Evolutionary conservation across 2,888 invertebrate species (phyloP).

Genomic region (Metalampra italica): DNA sequence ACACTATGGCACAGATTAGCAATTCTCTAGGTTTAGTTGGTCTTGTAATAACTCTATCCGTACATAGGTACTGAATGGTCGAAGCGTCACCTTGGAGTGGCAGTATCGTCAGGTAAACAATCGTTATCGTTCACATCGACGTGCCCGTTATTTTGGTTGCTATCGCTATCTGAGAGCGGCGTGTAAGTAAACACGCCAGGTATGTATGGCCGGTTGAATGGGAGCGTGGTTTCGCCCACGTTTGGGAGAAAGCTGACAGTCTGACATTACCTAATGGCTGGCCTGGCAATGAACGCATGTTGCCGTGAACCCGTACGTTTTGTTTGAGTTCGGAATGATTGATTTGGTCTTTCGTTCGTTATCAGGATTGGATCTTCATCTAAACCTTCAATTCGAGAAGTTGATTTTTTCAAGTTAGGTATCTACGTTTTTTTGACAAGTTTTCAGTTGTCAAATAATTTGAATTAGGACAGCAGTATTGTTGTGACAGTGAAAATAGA

Average conservation of each 20-base stretch:
- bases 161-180: conserved; percentile 13
- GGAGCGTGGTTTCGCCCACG: conserved; percentile 59
- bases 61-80: conserved; percentile 6
- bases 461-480: no score
- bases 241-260: conserved; percentile 53
- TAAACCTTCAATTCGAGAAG: no score
- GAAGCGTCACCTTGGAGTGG: conserved; percentile 57
- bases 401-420: no score
- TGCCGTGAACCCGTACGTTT: conserved; percentile 6
- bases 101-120: conserved; percentile 67
- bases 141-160: conserved; percentile 42
- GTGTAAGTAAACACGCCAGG: conserved; percentile 42
- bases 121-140: conserved; percentile 63
- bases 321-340: no score
- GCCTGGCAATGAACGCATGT: conserved; percentile 4
- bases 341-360: no score
- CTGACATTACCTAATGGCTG: conserved; percentile 13
- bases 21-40: conserved; percentile 3
- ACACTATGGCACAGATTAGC: conserved; percentile 26
- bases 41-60: conserved; percentile 5
- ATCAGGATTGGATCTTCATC: no score
- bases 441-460: no score
- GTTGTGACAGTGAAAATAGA: no score
- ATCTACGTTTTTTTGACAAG: no score
- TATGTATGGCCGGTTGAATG: conserved; percentile 51